Evolutionary conservation across 2,113 vertebrate species (phyloP), one percentile per base, ranked within the genome.

Genomic region (Sander lucioperca): DNA sequence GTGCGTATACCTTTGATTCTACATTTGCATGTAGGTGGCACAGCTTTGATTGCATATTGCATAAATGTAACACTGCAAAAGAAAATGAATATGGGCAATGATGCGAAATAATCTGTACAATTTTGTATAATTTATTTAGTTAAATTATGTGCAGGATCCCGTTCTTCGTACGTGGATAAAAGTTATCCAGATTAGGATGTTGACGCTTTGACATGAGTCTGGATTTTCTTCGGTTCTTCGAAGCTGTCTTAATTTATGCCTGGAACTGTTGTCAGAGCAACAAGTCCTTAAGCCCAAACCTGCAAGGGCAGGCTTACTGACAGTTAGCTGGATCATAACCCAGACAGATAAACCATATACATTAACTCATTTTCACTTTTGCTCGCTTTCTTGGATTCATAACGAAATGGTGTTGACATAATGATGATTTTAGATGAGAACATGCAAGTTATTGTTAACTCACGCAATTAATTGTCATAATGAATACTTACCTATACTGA

Each of bases 1-100:
- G 73, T 48, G 57, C 71, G 57, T 79, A 59, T 88, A 65, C 63
- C 74, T 84, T 69, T 88, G 87, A 86, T 82, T 85, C 30, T 19
- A 25, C 67, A 66, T 90, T 71, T 75, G 59, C 79, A 84, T 84
- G 58, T 67, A 61, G 47, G 72, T 81, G 57, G 74, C 47, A 65
- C 56, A 36, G 57, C 65, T 85, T 70, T 64, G 27, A 84, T 53
- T 67, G 67, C 68, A 43, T 39, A 39, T 53, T 77, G 56, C 47
- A 61, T 39, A 53, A 74, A 21, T 59, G 23, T 51, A 63, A 66
- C 10, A 50, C 68, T 5, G 50, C 25, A 48, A 43, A 43, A 61
- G 68, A 66, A 84, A 36, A 79, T 39, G 16, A 48, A 59, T 57
- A 51, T 2, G 11, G 7, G 68, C 33, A 57, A 59, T 9, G 23